Conservation (phyloP, 2,113 vertebrate genomes). For the Tonatia bakeri region DNA sequence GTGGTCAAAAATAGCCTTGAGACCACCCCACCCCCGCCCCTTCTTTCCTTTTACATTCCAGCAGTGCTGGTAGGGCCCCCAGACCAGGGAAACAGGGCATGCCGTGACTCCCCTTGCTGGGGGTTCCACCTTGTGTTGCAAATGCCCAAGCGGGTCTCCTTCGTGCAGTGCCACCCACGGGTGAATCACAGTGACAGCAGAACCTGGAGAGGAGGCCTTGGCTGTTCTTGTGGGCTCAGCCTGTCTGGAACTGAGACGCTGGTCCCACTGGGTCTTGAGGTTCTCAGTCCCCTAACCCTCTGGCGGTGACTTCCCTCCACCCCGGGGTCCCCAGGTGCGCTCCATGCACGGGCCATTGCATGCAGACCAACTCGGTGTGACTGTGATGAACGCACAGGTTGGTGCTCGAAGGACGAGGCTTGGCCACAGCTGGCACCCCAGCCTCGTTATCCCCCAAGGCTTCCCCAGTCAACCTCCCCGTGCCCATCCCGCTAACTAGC, state of each 20-base stretch:
- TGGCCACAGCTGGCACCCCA: no score
- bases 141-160: not conserved
- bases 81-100: not conserved
- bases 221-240: not conserved
- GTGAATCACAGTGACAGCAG: not conserved
- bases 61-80: not conserved
- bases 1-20: not conserved
- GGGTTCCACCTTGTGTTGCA: not conserved
- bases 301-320: not conserved
- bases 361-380: not conserved
- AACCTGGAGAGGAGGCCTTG: not conserved
- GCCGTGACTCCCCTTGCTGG: not conserved
- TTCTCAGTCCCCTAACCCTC: not conserved
- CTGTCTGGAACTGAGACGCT: not conserved
- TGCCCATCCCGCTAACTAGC: not conserved
- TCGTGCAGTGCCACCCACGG: no score
- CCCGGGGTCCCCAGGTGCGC: fast-evolving
- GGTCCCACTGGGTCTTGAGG: not conserved
- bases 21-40: not conserved
- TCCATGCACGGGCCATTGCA: not conserved
- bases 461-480: not conserved
- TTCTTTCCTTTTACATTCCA: not conserved
- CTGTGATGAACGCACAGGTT: not conserved
- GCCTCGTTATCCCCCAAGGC: fast-evolving
- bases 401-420: not conserved